A percentile compares a stretch with the other conserved stretches of the same genome.
These are phyloP conservation scores for Phyllotreta cruciferae DNA, from an alignment of 2,888 invertebrate species.

Conservation along the genomic window DNA sequence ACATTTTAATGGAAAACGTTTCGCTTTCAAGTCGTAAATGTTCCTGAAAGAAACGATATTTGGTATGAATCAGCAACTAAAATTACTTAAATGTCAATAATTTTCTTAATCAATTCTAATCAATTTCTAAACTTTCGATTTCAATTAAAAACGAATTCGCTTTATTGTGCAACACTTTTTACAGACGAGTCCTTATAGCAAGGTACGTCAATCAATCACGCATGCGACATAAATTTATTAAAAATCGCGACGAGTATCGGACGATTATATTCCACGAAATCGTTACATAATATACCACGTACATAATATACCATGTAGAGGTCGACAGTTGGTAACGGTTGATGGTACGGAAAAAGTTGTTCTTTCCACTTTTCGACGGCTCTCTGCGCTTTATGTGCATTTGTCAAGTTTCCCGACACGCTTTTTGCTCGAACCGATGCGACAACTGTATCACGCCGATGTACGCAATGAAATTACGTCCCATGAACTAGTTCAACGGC, in stretches of 20 bases:
- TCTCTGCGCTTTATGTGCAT: slow-evolving; percentile 18
- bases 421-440: slow-evolving; percentile 16
- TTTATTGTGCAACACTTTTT: no score
- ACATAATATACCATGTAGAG: slow-evolving; percentile 32
- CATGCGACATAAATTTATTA: no score
- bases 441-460: slow-evolving; percentile 2
- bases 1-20: slow-evolving; percentile 2
- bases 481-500: slow-evolving; percentile 23
- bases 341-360: slow-evolving; percentile 38
- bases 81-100: no score
- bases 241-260: not conserved
- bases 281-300: slow-evolving; percentile 41
- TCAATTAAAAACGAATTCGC: no score
- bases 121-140: no score
- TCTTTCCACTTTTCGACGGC: slow-evolving; percentile 23
- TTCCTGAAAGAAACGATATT: no score
- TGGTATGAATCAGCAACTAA: no score
- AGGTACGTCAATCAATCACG: no score
- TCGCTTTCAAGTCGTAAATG: not conserved
- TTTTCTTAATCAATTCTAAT: no score
- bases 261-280: slow-evolving; percentile 37
- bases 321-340: slow-evolving; percentile 34
- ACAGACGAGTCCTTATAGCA: no score
- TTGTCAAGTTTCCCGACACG: slow-evolving; percentile 24
- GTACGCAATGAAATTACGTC: slow-evolving; percentile 9